Percentiles rank a stretch among this genome's conserved stretches.
phyloP scores from a whole-genome alignment of 2,888 invertebrate genomes.

The Galerucella pusilla region DNA sequence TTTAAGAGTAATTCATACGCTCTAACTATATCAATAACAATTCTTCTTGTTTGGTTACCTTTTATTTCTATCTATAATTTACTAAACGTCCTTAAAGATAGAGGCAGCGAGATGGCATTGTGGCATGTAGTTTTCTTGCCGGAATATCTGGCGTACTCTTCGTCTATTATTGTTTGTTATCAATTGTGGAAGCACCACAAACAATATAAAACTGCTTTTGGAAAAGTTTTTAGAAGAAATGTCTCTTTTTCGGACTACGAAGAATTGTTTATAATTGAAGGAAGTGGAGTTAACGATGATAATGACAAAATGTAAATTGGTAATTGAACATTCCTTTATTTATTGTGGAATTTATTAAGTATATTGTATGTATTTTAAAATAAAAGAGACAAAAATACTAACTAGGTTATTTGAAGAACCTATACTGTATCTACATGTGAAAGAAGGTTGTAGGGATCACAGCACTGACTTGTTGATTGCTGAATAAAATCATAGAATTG shows the following conservation, averaged over 20 bases:
- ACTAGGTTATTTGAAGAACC: no score
- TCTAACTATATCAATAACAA: conserved; percentile 31
- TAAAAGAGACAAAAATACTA: no score
- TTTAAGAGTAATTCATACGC: conserved; percentile 31
- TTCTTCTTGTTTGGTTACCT: conserved; percentile 39
- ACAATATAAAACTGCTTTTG: conserved; percentile 40
- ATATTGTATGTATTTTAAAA: no score
- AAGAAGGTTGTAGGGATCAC: no score
- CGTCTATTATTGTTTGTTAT: conserved; percentile 32
- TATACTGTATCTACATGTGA: no score
- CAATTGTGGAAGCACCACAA: conserved; percentile 40
- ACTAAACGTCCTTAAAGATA: conserved; percentile 34
- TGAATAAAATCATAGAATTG: no score
- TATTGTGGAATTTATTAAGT: no score
- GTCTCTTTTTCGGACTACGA: conserved; percentile 38
- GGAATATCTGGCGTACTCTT: conserved; percentile 42
- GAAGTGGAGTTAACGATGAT: conserved; percentile 15
- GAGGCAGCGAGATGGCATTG: conserved; percentile 31
- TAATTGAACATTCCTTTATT: no score
- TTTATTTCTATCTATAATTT: conserved; percentile 40
- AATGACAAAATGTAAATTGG: neutral
- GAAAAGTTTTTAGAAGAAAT: conserved; percentile 35
- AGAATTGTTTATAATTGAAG: conserved; percentile 35
- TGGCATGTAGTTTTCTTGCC: conserved; percentile 44
- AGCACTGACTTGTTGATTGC: no score